These are phyloP conservation scores for Unio pictorum DNA, from an alignment of 2,888 invertebrate species.

Conservation along the genomic window DNA sequence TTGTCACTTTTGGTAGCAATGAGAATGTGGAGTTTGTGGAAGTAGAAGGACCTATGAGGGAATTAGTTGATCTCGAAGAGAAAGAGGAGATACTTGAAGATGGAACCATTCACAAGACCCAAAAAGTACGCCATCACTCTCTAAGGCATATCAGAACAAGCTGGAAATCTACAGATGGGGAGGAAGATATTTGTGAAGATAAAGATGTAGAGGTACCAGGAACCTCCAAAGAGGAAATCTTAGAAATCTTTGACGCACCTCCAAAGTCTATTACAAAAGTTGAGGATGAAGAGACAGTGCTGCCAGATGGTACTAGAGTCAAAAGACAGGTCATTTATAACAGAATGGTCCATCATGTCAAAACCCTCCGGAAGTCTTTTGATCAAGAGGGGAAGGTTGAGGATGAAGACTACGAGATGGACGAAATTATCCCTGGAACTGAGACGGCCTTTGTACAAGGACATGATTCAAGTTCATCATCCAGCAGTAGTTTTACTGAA, in stretches of 20 bases:
- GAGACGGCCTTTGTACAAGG: slow-evolving; percentile 55
- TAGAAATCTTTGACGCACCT: slow-evolving; percentile 52
- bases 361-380: slow-evolving; percentile 53
- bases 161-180: slow-evolving; percentile 44
- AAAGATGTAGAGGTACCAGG: slow-evolving; percentile 46
- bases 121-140: slow-evolving; percentile 47
- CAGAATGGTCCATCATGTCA: slow-evolving; percentile 60
- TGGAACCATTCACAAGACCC: slow-evolving; percentile 58
- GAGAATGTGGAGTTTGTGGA: slow-evolving; percentile 45
- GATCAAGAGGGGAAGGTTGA: slow-evolving; percentile 41
- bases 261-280: slow-evolving; percentile 44
- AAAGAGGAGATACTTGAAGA: slow-evolving; percentile 58
- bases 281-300: slow-evolving; percentile 53
- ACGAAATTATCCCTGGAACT: slow-evolving; percentile 62
- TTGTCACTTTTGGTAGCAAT: slow-evolving; percentile 50
- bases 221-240: slow-evolving; percentile 14
- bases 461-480: slow-evolving; percentile 28
- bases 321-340: slow-evolving; percentile 57
- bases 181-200: slow-evolving; percentile 49
- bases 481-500: slow-evolving; percentile 37
- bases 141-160: slow-evolving; percentile 45
- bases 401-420: slow-evolving; percentile 54
- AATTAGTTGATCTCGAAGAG: slow-evolving; percentile 49
- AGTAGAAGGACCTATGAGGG: slow-evolving; percentile 45
- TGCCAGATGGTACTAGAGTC: slow-evolving; percentile 61